Conservation (phyloP, 1,140 invertebrate genomes). For the Ceratoteleas bidentatus region DNA sequence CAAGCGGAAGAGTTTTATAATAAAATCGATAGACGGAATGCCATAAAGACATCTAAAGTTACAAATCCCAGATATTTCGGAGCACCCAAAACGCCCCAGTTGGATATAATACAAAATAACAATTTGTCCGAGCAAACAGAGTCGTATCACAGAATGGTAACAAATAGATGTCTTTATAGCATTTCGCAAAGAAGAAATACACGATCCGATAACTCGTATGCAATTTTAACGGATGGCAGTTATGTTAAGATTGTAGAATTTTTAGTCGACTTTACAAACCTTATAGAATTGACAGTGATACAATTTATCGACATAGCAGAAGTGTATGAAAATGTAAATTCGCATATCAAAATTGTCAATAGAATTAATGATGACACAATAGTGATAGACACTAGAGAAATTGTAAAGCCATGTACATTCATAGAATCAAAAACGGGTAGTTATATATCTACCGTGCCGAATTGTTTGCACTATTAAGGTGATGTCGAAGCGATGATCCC, state of each 20-base stretch:
- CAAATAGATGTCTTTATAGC: conserved; percentile 25
- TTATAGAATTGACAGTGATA: conserved; percentile 22
- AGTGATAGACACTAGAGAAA: not conserved
- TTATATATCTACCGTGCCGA: conserved; percentile 9
- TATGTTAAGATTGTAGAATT: conserved; percentile 48
- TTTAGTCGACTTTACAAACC: conserved; percentile 39
- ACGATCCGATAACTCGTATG: conserved; percentile 46
- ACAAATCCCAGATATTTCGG: conserved; percentile 34
- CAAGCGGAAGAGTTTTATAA: conserved; percentile 21
- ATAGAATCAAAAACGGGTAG: conserved; percentile 1
- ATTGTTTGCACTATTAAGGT: conserved; percentile 11
- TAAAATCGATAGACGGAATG: conserved; percentile 28
- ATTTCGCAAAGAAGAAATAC: conserved; percentile 9
- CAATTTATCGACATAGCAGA: conserved; percentile 2
- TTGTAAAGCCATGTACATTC: conserved; percentile 4
- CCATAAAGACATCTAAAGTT: conserved; percentile 24
- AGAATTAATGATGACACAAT: not conserved
- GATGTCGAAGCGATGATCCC: no score
- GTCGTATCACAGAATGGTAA: conserved; percentile 37
- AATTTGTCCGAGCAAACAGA: conserved; percentile 18
- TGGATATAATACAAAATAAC: conserved; percentile 4
- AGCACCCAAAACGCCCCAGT: conserved; percentile 11
- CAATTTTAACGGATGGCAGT: conserved; percentile 16
- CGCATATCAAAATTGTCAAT: conserved; percentile 17
- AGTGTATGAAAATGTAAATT: not conserved